Conservation (phyloP, 2,797 vertebrate species). For the Gymnopithys bicolor region DNA sequence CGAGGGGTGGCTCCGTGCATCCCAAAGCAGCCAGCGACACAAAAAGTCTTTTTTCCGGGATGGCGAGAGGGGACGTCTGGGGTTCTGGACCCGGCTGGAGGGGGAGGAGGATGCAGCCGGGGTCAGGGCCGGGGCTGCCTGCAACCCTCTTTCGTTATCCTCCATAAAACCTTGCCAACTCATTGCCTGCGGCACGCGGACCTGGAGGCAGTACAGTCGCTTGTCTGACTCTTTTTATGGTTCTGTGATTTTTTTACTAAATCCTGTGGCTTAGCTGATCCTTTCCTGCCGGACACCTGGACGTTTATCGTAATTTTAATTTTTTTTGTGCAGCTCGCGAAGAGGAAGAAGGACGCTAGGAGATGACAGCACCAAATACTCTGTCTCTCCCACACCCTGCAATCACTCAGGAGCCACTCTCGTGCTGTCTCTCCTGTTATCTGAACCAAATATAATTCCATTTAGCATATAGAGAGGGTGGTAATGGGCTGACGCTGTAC, state of each 20-base stretch:
- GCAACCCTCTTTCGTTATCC: neutral
- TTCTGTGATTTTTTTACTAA: neutral
- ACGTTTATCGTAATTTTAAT: neutral
- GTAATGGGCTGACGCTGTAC: neutral
- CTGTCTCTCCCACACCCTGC: conserved; percentile 18
- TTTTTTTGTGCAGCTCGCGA: neutral
- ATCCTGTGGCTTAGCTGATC: neutral
- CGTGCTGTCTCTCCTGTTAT: neutral
- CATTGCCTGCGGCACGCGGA: neutral
- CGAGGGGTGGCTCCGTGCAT: neutral
- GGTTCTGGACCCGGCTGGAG: neutral
- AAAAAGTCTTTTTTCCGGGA: neutral
- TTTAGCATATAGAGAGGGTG: conserved; percentile 17
- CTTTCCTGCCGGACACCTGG: neutral
- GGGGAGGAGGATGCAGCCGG: neutral
- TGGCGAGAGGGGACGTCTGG: fast-evolving
- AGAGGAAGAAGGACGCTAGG: neutral
- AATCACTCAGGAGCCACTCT: neutral
- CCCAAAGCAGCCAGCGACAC: neutral
- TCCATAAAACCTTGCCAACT: conserved; percentile 20
- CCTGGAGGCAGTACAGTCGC: neutral
- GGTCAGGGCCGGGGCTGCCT: neutral
- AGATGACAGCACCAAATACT: neutral
- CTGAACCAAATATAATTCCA: conserved; percentile 29
- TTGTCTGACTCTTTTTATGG: neutral